Evolutionary conservation across 2,113 vertebrate genomes (phyloP).

Genomic region (Campylomormyrus tamandua): DNA sequence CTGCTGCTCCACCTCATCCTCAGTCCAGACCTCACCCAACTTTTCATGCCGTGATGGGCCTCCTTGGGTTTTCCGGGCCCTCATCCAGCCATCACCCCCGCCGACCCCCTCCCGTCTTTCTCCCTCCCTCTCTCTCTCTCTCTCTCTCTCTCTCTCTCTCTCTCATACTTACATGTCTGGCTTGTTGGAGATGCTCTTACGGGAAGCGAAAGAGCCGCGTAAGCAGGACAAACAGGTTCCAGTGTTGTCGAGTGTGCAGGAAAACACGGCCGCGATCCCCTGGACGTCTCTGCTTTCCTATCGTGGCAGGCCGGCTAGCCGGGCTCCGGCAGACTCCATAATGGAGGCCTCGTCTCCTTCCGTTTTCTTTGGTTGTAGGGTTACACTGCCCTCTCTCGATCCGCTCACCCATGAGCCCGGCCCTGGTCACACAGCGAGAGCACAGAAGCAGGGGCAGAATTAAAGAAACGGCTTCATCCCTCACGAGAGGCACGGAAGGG

Average conservation of each 20-base stretch:
- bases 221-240: constrained; percentile 54
- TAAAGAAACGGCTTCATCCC: background rate
- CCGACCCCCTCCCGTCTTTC: background rate
- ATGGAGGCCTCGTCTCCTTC: constrained; percentile 41
- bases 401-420: background rate
- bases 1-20: background rate
- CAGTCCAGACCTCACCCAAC: background rate
- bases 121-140: background rate
- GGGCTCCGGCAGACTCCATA: constrained; percentile 42
- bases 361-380: constrained; percentile 20
- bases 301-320: constrained; percentile 41
- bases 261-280: constrained; percentile 49
- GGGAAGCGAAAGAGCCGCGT: constrained; percentile 42
- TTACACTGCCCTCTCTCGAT: background rate
- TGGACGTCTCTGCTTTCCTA: constrained; percentile 55
- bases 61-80: background rate
- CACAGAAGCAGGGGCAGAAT: background rate
- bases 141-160: background rate
- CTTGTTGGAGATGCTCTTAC: constrained; percentile 23
- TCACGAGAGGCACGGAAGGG: background rate
- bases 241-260: constrained; percentile 60
- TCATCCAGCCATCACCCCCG: background rate
- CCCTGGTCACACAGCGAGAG: constrained; percentile 22
- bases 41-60: background rate
- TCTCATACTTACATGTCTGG: constrained; percentile 31